Conservation (phyloP, 1,140 invertebrate genomes). For the Scaptomyza montana region DNA sequence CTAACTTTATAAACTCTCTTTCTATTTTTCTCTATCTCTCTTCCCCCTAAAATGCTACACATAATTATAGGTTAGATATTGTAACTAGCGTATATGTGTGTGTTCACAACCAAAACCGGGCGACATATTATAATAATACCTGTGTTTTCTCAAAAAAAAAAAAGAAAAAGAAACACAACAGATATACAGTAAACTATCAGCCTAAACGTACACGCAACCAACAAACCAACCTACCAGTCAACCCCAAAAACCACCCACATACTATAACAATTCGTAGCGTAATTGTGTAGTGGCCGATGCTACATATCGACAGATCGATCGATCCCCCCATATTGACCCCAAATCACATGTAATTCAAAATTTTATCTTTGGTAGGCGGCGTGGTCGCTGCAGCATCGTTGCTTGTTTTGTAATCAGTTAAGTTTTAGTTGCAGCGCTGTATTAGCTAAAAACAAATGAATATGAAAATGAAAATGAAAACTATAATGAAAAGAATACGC, state of each 20-base stretch:
- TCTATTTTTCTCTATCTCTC: conserved; percentile 77
- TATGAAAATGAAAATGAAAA: conserved; percentile 24
- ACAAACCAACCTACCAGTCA: conserved; percentile 40
- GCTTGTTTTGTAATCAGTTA: conserved; percentile 51
- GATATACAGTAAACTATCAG: conserved; percentile 42
- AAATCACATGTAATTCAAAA: conserved; percentile 22
- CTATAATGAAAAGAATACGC: conserved; percentile 58
- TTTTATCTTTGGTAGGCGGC: conserved; percentile 72
- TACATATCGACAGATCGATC: conserved; percentile 13
- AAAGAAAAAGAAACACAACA: background rate
- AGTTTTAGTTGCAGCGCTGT: conserved; percentile 56
- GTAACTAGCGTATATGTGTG: conserved; percentile 63
- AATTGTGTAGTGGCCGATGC: conserved; percentile 10
- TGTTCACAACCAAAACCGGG: conserved; percentile 32
- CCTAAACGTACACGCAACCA: conserved; percentile 37
- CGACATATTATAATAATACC: conserved; percentile 43
- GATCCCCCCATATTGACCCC: background rate
- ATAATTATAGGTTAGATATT: conserved; percentile 80
- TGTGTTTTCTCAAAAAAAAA: conserved; percentile 24
- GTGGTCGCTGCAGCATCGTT: conserved; percentile 20
- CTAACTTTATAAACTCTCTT: conserved; percentile 77
- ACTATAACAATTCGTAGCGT: conserved; percentile 6
- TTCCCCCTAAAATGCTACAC: conserved; percentile 59
- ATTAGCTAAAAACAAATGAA: conserved; percentile 32
- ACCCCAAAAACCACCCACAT: conserved; percentile 27